Conservation (phyloP, 2,113 vertebrate species). For the Tauraco erythrolophus region DNA sequence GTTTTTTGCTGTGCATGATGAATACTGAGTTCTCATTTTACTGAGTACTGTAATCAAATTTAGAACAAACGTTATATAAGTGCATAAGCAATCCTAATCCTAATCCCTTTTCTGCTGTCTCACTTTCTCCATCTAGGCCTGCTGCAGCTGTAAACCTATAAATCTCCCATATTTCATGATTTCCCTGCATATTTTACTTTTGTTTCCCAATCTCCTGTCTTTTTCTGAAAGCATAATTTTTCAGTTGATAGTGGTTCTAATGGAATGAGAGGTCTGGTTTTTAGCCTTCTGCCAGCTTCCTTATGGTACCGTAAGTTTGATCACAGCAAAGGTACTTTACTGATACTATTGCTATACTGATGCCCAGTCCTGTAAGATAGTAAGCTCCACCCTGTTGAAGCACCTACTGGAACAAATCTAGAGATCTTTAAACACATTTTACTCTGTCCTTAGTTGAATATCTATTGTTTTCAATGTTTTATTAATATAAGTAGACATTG, state of each 20-base stretch:
- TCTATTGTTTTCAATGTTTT: not conserved
- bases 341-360: not conserved
- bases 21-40: constrained; percentile 38
- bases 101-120: constrained; percentile 55
- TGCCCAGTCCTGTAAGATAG: not conserved
- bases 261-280: not conserved
- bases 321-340: not conserved
- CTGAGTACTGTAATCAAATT: constrained; percentile 57
- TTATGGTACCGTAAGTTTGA: not conserved
- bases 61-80: constrained; percentile 33
- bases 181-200: not conserved
- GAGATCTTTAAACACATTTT: not conserved
- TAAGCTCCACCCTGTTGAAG: not conserved
- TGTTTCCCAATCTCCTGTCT: not conserved
- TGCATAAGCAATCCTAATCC: constrained; percentile 45
- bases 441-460: not conserved
- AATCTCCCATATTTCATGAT: constrained; percentile 49
- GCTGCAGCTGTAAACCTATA: constrained; percentile 38
- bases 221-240: not conserved
- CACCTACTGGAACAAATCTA: not conserved
- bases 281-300: not conserved
- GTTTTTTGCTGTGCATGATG: not conserved
- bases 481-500: not conserved
- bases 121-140: constrained; percentile 38
- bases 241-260: not conserved